A percentile compares a stretch with the other conserved stretches of the same genome.
Conservation (phyloP, 2,888 invertebrate species). For the Diaprepes abbreviatus region DNA sequence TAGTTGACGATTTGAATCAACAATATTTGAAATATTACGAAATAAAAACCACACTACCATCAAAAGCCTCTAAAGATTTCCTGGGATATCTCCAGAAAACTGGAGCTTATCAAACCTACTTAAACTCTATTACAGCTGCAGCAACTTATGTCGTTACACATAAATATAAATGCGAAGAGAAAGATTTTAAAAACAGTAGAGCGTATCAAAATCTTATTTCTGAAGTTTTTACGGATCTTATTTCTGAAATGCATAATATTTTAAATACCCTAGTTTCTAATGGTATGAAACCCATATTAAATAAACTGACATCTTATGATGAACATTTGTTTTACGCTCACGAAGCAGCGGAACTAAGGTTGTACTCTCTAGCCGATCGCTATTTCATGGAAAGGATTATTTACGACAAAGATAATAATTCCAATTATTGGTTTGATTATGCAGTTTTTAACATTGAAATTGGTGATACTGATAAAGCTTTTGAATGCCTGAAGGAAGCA, state of each 20-base stretch:
- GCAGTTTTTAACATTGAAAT: constrained; percentile 61
- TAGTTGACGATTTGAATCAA: constrained; percentile 59
- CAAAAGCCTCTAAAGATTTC: constrained; percentile 51
- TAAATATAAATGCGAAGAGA: constrained; percentile 52
- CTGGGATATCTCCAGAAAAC: constrained; percentile 53
- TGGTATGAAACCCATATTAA: constrained; percentile 48
- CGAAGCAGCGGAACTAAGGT: constrained; percentile 63
- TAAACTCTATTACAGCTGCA: constrained; percentile 58
- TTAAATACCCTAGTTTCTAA: constrained; percentile 56
- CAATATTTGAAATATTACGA: constrained; percentile 57
- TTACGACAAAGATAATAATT: constrained; percentile 54
- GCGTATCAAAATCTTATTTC: constrained; percentile 58
- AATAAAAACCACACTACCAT: constrained; percentile 51
- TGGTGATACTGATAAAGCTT: constrained; percentile 58
- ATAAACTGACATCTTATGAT: constrained; percentile 31
- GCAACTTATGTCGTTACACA: constrained; percentile 55
- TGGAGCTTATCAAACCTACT: constrained; percentile 59
- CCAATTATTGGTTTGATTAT: constrained; percentile 64
- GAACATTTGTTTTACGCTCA: constrained; percentile 59
- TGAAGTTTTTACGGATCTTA: constrained; percentile 58
- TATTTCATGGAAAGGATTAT: constrained; percentile 62
- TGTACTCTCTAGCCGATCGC: constrained; percentile 58
- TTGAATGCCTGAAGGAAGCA: constrained; percentile 63
- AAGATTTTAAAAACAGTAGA: constrained; percentile 48
- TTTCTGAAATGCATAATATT: constrained; percentile 60